A percentile compares a stretch with the other conserved stretches of the same genome.
Conservation (phyloP, 2,113 vertebrate genomes). For the Columbina picui region DNA sequence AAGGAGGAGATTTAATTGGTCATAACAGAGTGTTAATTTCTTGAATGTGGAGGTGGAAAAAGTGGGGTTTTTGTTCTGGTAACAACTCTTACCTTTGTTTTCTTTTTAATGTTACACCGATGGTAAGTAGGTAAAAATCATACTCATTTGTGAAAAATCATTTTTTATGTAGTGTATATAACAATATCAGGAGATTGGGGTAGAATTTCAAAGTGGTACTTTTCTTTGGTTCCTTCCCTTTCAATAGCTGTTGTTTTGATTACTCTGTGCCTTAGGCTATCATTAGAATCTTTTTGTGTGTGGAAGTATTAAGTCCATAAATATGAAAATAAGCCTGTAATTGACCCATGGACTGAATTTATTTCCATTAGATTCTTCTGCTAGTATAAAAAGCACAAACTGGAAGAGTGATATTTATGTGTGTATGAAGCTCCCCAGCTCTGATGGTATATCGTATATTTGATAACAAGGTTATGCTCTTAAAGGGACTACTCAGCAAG, state of each 20-base stretch:
- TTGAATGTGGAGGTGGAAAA: constrained; percentile 2
- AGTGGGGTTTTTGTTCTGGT: constrained; percentile 4
- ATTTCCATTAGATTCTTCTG: constrained; percentile 73
- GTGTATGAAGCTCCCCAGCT: constrained; percentile 39
- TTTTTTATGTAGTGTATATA: constrained; percentile 43
- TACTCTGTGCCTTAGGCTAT: constrained; percentile 70
- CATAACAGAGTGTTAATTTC: neutral
- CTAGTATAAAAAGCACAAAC: constrained; percentile 58
- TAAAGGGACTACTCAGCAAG: constrained; percentile 62
- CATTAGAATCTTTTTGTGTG: constrained; percentile 75
- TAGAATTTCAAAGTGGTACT: constrained; percentile 43
- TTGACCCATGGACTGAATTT: constrained; percentile 77
- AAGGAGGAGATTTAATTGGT: neutral
- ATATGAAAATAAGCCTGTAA: constrained; percentile 78
- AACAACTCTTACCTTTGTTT: constrained; percentile 6
- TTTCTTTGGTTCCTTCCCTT: constrained; percentile 28
- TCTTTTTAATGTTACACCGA: neutral
- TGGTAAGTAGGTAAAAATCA: constrained; percentile 59
- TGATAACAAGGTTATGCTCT: constrained; percentile 48
- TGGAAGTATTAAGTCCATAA: constrained; percentile 75
- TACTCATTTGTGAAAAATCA: constrained; percentile 52
- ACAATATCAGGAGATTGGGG: constrained; percentile 32
- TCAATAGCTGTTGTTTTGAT: constrained; percentile 72
- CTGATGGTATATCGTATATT: constrained; percentile 14
- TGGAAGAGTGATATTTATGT: constrained; percentile 58